Conservation (phyloP, 2,888 invertebrate species). For the Cerastoderma edule region DNA sequence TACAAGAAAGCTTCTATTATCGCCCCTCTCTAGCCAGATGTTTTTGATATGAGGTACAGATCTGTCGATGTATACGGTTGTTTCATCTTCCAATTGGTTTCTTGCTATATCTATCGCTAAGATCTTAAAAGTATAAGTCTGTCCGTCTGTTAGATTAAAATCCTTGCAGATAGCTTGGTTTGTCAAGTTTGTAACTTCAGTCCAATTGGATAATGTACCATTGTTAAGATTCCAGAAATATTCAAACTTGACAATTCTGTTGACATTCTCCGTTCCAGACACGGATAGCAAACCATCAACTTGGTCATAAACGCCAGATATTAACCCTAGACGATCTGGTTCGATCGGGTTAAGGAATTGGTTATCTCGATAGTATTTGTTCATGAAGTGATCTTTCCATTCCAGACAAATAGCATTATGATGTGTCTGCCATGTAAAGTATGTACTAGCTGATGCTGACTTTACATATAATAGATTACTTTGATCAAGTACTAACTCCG, state of each 20-base stretch:
- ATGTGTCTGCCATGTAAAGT: slow-evolving; percentile 60
- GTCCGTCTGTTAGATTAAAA: slow-evolving; percentile 52
- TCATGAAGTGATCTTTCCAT: slow-evolving; percentile 57
- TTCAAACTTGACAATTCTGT: slow-evolving; percentile 51
- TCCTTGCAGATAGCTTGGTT: slow-evolving; percentile 46
- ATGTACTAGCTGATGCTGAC: slow-evolving; percentile 42
- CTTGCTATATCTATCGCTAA: slow-evolving; percentile 58
- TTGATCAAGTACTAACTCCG: slow-evolving; percentile 13
- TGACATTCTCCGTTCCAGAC: slow-evolving; percentile 58
- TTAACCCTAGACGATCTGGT: slow-evolving; percentile 28
- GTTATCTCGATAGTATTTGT: slow-evolving; percentile 36
- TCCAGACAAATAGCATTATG: slow-evolving; percentile 46
- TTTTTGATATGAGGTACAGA: slow-evolving; percentile 59
- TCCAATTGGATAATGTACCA: not conserved
- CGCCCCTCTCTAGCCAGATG: slow-evolving; percentile 52
- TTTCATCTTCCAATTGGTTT: slow-evolving; percentile 45
- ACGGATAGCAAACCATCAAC: slow-evolving; percentile 51
- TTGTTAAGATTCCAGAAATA: slow-evolving; percentile 27
- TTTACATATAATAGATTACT: slow-evolving; percentile 27
- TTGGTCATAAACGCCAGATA: slow-evolving; percentile 62
- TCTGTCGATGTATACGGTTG: slow-evolving; percentile 56
- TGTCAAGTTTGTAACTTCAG: slow-evolving; percentile 30
- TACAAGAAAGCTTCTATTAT: slow-evolving; percentile 54
- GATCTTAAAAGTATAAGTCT: slow-evolving; percentile 47
- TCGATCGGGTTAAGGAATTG: slow-evolving; percentile 47